Conservation (phyloP, 2,797 vertebrate genomes). For the Pelodytes ibericus region DNA sequence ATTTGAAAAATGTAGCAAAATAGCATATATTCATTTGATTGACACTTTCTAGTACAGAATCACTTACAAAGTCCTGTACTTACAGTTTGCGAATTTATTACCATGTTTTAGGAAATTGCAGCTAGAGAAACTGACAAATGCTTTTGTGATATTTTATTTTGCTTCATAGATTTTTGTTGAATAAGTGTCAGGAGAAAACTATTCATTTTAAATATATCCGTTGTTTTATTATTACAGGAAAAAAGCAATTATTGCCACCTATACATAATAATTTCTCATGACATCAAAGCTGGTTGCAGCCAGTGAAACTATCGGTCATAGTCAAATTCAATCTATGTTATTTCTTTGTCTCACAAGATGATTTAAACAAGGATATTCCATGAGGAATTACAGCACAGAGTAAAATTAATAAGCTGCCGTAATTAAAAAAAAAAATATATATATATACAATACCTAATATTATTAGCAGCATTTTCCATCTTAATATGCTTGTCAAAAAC, state of each 20-base stretch:
- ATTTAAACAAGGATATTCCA: conserved; percentile 29
- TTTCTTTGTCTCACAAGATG: conserved; percentile 25
- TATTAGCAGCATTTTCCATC: background rate
- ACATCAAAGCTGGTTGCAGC: background rate
- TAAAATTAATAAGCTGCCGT: conserved; percentile 7
- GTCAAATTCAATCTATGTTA: background rate
- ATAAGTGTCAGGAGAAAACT: background rate
- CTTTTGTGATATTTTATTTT: background rate
- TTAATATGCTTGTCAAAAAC: background rate
- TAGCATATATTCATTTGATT: background rate
- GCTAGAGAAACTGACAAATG: background rate
- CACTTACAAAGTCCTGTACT: background rate
- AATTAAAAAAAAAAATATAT: conserved; percentile 26
- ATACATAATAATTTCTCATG: conserved; percentile 7
- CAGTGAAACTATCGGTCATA: background rate
- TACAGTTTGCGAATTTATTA: background rate
- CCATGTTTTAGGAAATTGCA: conserved; percentile 16
- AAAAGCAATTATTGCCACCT: conserved; percentile 29
- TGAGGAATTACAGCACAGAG: conserved; percentile 30
- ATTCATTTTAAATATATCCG: conserved; percentile 1
- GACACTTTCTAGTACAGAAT: background rate
- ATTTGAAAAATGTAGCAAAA: background rate
- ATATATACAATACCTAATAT: background rate
- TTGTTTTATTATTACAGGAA: conserved; percentile 14
- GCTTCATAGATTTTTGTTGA: background rate